These are phyloP conservation scores for Phrynosoma platyrhinos DNA, from an alignment of 2,113 vertebrate species.

Conservation along the genomic window DNA sequence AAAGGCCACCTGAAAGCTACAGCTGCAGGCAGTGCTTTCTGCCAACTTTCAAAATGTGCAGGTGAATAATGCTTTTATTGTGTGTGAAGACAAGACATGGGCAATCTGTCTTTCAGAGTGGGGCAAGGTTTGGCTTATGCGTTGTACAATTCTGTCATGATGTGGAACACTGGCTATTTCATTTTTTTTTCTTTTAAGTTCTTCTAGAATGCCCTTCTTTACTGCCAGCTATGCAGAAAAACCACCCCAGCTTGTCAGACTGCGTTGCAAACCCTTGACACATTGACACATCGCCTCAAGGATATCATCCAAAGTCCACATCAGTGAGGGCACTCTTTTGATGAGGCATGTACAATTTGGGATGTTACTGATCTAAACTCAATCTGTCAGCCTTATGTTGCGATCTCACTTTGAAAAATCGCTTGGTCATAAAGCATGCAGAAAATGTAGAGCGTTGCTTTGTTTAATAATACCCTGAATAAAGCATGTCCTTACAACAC, in stretches of 20 bases:
- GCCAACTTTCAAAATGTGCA: background rate
- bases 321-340: background rate
- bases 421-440: background rate
- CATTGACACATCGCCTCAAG: background rate
- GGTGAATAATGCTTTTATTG: background rate
- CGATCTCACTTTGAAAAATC: background rate
- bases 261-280: background rate
- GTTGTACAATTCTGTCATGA: background rate
- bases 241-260: background rate
- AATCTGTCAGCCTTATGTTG: background rate
- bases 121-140: background rate
- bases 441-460: background rate
- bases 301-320: background rate
- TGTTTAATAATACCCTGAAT: background rate
- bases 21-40: fast-evolving
- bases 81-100: background rate
- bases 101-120: background rate
- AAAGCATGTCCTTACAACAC: background rate
- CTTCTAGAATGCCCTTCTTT: conserved; percentile 13
- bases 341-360: background rate
- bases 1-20: background rate
- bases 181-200: background rate
- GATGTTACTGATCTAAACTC: background rate
- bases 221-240: background rate
- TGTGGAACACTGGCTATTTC: background rate